Evolutionary conservation across 2,113 vertebrate species (phyloP).

Genomic region (Neomonachus schauinslandi): DNA sequence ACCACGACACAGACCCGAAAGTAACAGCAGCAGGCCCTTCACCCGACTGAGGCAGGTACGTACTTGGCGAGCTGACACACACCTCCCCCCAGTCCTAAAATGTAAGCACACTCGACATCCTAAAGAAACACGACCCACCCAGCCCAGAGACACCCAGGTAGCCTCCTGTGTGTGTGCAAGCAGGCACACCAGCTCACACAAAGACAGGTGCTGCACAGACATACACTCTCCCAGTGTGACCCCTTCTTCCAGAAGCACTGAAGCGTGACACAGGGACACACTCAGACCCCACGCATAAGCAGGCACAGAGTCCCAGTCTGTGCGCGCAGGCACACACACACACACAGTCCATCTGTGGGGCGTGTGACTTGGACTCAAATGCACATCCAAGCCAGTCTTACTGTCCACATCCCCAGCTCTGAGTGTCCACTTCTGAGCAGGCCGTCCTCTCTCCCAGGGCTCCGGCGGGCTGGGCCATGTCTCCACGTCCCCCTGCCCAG

Average conservation of each 20-base stretch:
- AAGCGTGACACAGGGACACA: background rate
- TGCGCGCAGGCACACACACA: background rate
- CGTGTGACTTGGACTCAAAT: background rate
- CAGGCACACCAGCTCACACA: background rate
- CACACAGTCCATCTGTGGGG: background rate
- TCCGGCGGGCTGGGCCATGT: background rate
- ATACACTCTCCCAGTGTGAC: background rate
- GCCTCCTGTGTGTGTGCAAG: background rate
- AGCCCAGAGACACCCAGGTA: background rate
- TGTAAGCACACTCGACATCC: rapidly evolving
- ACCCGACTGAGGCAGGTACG: background rate
- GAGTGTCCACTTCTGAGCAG: background rate
- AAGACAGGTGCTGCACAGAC: background rate
- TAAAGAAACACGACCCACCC: background rate
- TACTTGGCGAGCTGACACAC: background rate
- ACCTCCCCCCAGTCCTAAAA: background rate
- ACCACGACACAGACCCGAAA: background rate
- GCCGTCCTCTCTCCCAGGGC: background rate
- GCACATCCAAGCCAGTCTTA: background rate
- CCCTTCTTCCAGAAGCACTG: background rate
- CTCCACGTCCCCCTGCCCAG: background rate
- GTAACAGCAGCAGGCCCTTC: background rate
- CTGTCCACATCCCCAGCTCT: background rate
- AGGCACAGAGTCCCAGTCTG: background rate
- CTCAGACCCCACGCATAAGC: background rate